Base-by-base conservation (phyloP, 2,113 vertebrate species). In the Riparia riparia region DNA sequence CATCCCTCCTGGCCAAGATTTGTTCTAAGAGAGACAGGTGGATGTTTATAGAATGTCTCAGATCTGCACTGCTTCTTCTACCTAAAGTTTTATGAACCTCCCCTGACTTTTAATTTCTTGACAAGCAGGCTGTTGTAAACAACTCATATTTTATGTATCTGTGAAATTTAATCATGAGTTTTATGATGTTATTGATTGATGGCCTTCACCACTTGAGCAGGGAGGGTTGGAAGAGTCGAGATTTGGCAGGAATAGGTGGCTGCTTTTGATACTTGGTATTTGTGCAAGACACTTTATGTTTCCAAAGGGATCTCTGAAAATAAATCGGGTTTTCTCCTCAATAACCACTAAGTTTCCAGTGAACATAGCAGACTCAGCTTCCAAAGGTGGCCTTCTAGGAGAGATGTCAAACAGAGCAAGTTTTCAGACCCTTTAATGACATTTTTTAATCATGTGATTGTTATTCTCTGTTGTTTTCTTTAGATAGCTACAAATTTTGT, bases 61-160 rank as follows among this genome's bases (percentile, higher is more conserved):
- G 57, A 24, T 51, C 53, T 42, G 63, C 49, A 14, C n/a, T 0
- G 8, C 49, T 91, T 72, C 58, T 60, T 72, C 34, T 49, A 29
- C 44, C 49, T 49, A 14, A 39, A 12, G 34, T 80, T 94, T 87
- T 93, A 95, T 64, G 63, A 93, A 56, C 0, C 5, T 88, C 66
- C 28, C 15, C 54, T 90, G 77, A 32, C 32, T 94, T 93, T 82
- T 92, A 94, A 96, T 91, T 93, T 41, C 74, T 63, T 64, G 56
- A 81, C 79, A 83, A 81, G 82, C 51, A 42, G 47, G 6, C 44
- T 92, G 77, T 34, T 71, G 68, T 91, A 87, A 95, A 95, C 82
- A 95, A 20, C 82, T 39, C 72, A 17, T 87, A 26, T 87, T 93
- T 86, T 92, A 90, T 91, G 78, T 31, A 47, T 83, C 28, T 51